These are phyloP conservation scores for Antedon mediterranea DNA, from an alignment of 53 echinoderm and acorn worm species.

Conservation along the genomic window DNA sequence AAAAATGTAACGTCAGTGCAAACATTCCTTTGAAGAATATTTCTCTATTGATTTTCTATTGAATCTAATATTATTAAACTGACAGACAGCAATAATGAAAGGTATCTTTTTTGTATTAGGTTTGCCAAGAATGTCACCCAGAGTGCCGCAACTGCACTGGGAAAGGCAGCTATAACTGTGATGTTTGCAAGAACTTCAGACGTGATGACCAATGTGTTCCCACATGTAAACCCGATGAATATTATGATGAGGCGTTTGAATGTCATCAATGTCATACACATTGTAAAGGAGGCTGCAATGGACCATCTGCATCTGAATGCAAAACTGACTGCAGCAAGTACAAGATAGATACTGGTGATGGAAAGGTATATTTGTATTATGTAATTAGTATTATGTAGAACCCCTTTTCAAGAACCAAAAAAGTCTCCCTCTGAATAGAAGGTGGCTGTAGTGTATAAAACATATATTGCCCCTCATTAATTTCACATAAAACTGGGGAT, in stretches of 20 bases:
- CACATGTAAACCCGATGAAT: conserved; percentile 21
- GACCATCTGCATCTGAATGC: conserved; percentile 28
- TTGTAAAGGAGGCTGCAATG: conserved; percentile 34
- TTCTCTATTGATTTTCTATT: too few relatives aligned
- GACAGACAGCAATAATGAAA: background rate
- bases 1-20: too few relatives aligned
- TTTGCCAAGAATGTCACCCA: conserved; percentile 53
- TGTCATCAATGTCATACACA: conserved; percentile 45
- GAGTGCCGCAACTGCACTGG: conserved; percentile 54
- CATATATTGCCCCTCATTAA: too few relatives aligned
- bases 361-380: too few relatives aligned
- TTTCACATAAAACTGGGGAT: too few relatives aligned
- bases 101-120: conserved; percentile 17
- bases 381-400: too few relatives aligned
- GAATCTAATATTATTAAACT: too few relatives aligned
- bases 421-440: too few relatives aligned
- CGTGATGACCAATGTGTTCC: conserved; percentile 32
- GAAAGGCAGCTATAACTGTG: conserved; percentile 33
- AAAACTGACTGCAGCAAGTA: conserved; percentile 33
- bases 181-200: conserved; percentile 20
- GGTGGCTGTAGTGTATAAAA: background rate
- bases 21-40: too few relatives aligned
- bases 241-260: conserved; percentile 14
- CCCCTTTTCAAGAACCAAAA: too few relatives aligned
- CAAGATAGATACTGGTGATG: background rate